Evolutionary conservation across 2,888 invertebrate species (phyloP), one percentile per base, ranked within the genome.

Genomic region (Plebejus argus): DNA sequence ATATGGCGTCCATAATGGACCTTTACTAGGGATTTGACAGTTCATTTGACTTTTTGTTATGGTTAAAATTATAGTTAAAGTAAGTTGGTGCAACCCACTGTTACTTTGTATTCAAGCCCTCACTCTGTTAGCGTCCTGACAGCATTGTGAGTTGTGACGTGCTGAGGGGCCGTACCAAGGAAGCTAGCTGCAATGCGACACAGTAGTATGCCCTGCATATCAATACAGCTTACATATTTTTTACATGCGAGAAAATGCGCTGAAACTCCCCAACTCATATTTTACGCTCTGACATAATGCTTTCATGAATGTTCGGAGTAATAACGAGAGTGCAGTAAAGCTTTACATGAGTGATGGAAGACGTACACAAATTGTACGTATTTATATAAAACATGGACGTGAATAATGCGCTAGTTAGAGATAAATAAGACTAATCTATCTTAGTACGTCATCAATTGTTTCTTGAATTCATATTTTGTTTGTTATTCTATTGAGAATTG

Each of bases 121-220:
- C n/a, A 23, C 49, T 72, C 20, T 71, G 72, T 49, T 49, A 23
- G 23, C 71, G 39, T 71, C 71, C 72, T 72, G 72, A 72, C 39
- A 72, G 45, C 72, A 39, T 20, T 72, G 49, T 45, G 72, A 45
- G 20, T 20, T 72, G 49, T 45, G 72, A 45, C 72, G 23, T 72
- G 72, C 8, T 35, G 35, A 33, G n/a, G 23, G 10, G 20, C 23
- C 49, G 49, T 23, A 72, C 20, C 35, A 35, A 72, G 45, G 72
- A 45, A 45, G 39, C 45, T 45, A 23, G 45, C 45, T 45, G 72
- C 72, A 72, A 72, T 72, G 72, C 72, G 72, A 72, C 72, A 45
- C 20, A 49, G 66, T 18, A 66, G 66, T 12, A 23, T 39, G 71
- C 72, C 71, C 72, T 39, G 72, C 45, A 23, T 45, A 72, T 39